Percentiles rank a stretch among this genome's conserved stretches.
These are phyloP conservation scores for Thamnophis sirtalis DNA, from an alignment of 2,113 vertebrate species.

Conservation along the genomic window DNA sequence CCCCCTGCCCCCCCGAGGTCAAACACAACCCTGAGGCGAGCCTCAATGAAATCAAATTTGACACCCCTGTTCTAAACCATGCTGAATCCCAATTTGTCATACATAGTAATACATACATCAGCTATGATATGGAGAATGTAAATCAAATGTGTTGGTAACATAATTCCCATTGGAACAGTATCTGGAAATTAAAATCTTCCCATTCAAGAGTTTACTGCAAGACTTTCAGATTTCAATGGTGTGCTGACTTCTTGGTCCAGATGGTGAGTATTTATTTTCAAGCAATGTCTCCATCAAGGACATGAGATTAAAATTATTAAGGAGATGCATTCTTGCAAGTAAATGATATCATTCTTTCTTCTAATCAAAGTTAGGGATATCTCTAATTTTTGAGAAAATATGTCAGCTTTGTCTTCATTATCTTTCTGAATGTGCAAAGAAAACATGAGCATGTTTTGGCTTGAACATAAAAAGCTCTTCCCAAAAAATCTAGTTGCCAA, in stretches of 20 bases:
- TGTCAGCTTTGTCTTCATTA: conserved; percentile 43
- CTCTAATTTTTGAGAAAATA: conserved; percentile 39
- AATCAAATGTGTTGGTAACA: conserved; percentile 6
- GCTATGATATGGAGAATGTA: neutral
- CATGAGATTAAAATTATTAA: conserved; percentile 36
- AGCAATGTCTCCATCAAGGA: conserved; percentile 24
- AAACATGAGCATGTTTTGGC: conserved; percentile 15
- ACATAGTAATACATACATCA: conserved; percentile 6
- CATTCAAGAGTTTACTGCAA: neutral
- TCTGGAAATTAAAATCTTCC: conserved; percentile 22
- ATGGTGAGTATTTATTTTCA: conserved; percentile 29
- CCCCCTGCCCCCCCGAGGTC: too few relatives aligned
- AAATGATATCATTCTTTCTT: conserved; percentile 10
- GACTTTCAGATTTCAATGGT: conserved; percentile 3
- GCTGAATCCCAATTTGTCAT: neutral
- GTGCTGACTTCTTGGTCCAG: conserved; percentile 25
- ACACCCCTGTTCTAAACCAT: neutral
- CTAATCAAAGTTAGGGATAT: conserved; percentile 9
- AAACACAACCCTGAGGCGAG: too few relatives aligned
- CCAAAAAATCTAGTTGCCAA: conserved; percentile 43
- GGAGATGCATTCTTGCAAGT: conserved; percentile 31
- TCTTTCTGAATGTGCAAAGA: conserved; percentile 35
- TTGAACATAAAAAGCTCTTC: conserved; percentile 25
- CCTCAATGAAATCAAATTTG: too few relatives aligned
- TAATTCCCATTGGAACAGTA: conserved; percentile 1